Percentiles rank a stretch among this genome's conserved stretches.
These are phyloP conservation scores for Meloidogyne exigua DNA, from an alignment of 1,140 invertebrate species.

Conservation along the genomic window DNA sequence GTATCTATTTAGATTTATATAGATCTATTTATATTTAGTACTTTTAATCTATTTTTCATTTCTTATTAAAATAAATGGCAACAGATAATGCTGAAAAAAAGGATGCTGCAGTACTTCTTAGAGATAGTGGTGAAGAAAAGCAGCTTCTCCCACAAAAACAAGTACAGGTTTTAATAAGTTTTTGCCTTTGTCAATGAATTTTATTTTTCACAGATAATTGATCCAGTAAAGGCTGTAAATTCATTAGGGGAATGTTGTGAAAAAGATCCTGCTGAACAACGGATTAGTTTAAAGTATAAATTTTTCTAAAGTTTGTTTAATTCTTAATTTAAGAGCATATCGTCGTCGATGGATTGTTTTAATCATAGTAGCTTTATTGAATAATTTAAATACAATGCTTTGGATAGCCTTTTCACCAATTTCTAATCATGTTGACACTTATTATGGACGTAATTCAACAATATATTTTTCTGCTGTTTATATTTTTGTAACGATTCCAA, in stretches of 20 bases:
- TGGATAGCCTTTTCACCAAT: conserved; percentile 53
- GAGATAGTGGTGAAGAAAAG: neutral
- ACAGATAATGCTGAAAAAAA: neutral
- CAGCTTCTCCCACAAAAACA: neutral
- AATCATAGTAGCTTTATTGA: conserved; percentile 48
- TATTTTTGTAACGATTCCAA: conserved; percentile 48
- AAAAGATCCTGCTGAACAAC: conserved; percentile 28
- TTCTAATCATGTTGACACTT: conserved; percentile 49
- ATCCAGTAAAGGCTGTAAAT: conserved; percentile 34
- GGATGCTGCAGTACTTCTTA: neutral
- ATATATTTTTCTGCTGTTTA: conserved; percentile 47
- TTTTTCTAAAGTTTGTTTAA: conserved; percentile 3
- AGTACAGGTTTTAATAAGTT: neutral
- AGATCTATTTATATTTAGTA: neutral
- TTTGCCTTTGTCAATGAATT: neutral
- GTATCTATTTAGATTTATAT: no score
- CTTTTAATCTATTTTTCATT: neutral
- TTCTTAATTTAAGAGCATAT: conserved; percentile 45
- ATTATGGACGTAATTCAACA: conserved; percentile 39
- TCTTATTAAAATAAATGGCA: neutral
- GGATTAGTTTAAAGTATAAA: conserved; percentile 34
- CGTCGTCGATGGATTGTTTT: conserved; percentile 52
- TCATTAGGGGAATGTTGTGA: conserved; percentile 34
- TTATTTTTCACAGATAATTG: conserved; percentile 22
- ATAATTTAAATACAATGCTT: conserved; percentile 45